Conservation (phyloP, 2,113 vertebrate genomes). For the Mormoops blainvillei region DNA sequence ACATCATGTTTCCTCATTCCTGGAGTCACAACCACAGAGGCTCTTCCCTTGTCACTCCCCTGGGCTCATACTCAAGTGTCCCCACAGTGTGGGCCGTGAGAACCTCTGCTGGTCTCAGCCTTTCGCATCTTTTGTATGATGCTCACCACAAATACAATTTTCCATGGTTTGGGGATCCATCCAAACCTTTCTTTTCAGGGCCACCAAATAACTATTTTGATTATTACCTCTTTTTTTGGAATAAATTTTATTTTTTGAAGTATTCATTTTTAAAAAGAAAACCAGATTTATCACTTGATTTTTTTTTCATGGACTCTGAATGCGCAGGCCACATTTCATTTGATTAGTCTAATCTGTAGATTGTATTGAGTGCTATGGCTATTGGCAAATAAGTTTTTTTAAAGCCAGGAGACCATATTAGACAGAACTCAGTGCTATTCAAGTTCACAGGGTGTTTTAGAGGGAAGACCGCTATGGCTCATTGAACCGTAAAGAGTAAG, state of each 20-base stretch:
- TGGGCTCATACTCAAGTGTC: background rate
- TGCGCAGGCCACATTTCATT: background rate
- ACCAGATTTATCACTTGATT: background rate
- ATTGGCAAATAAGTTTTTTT: background rate
- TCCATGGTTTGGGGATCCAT: background rate
- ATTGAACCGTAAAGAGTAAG: background rate
- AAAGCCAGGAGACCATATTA: background rate
- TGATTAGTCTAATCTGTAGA: background rate
- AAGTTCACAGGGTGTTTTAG: background rate
- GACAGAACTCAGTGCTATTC: background rate
- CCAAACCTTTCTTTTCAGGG: background rate
- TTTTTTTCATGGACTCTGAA: background rate
- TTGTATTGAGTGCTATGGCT: background rate
- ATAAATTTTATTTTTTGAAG: too few relatives aligned
- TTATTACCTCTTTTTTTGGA: background rate
- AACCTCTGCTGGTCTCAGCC: background rate
- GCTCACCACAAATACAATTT: background rate
- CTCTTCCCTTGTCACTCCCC: background rate
- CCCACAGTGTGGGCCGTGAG: background rate
- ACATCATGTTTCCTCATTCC: background rate
- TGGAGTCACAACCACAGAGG: background rate
- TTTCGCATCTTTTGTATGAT: rapidly evolving
- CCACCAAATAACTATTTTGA: background rate
- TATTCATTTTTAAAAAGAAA: background rate
- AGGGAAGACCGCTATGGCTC: background rate